phyloP scores from a whole-genome alignment of 2,113 vertebrate genomes.

The Microtus richardsoni region DNA sequence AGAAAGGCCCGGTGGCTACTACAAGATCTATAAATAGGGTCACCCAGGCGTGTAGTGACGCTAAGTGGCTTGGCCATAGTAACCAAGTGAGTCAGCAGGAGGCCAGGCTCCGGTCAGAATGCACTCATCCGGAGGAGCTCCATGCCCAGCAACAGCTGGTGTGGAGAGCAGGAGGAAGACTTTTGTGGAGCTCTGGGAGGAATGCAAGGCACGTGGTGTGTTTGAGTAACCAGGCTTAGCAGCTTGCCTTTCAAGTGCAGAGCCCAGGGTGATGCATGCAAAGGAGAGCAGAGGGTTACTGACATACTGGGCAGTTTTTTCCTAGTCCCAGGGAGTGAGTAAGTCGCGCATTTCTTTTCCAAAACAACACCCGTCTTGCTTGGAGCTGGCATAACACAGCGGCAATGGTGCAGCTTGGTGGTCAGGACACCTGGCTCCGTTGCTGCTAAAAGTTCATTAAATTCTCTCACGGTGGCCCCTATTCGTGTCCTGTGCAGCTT shows the following conservation, averaged over 20 bases:
- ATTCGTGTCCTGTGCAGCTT: neutral
- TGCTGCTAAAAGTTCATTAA: too few species aligned
- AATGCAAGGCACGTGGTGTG: neutral
- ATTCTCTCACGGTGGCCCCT: neutral
- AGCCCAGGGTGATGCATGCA: neutral
- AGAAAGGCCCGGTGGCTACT: neutral
- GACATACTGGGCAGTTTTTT: neutral
- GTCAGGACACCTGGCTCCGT: neutral
- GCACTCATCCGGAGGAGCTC: neutral
- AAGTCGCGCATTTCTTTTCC: neutral
- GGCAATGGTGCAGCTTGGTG: neutral
- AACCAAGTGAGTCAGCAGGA: slow-evolving; percentile 7
- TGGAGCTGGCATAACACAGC: neutral
- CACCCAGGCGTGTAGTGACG: neutral
- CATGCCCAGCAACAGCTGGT: neutral
- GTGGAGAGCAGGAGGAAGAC: neutral
- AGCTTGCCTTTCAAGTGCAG: neutral
- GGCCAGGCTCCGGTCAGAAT: neutral
- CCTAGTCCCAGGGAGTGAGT: neutral
- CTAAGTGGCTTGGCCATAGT: neutral
- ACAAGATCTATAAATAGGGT: neutral
- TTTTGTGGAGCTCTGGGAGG: neutral
- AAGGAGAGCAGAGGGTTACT: neutral
- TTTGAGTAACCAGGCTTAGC: neutral
- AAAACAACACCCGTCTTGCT: neutral